phyloP scores from a whole-genome alignment of 2,888 invertebrate genomes.

The Timandra comae region DNA sequence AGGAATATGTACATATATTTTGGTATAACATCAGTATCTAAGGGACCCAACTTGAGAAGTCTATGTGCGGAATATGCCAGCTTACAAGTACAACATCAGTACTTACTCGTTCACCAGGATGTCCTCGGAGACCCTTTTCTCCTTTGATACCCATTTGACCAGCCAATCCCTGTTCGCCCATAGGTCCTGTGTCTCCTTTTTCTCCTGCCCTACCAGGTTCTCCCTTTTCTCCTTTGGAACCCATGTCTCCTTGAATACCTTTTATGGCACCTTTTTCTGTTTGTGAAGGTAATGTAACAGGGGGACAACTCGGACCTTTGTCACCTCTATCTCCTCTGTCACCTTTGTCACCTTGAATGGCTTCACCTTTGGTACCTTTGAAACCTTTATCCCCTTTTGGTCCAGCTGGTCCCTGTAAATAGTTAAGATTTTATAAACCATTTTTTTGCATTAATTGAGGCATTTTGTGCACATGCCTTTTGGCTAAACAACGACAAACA shows the following conservation, averaged over 20 bases:
- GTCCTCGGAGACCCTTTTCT: conserved; percentile 91
- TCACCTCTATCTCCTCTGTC: conserved; percentile 77
- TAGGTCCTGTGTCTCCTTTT: conserved; percentile 82
- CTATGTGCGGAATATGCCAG: too few relatives aligned
- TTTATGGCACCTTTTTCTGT: conserved; percentile 59
- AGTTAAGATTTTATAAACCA: not conserved
- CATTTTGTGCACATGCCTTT: too few relatives aligned
- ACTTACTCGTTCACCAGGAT: conserved; percentile 87
- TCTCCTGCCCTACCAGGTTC: conserved; percentile 78
- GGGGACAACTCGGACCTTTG: conserved; percentile 60
- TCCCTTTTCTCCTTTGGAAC: conserved; percentile 79
- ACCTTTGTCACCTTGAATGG: conserved; percentile 77
- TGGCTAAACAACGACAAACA: too few relatives aligned
- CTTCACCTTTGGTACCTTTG: conserved; percentile 77
- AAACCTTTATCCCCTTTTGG: conserved; percentile 81
- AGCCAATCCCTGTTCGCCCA: conserved; percentile 82
- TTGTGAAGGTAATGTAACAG: conserved; percentile 34
- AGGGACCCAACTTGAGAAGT: too few relatives aligned
- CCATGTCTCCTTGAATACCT: conserved; percentile 68
- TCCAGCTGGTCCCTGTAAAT: conserved; percentile 80
- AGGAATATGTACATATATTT: too few relatives aligned
- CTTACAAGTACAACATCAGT: too few relatives aligned
- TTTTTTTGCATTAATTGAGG: too few relatives aligned
- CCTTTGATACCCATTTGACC: conserved; percentile 84
- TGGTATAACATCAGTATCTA: too few relatives aligned